Conservation (phyloP, 2,113 vertebrate genomes). For the Mystacornis crossleyi region DNA sequence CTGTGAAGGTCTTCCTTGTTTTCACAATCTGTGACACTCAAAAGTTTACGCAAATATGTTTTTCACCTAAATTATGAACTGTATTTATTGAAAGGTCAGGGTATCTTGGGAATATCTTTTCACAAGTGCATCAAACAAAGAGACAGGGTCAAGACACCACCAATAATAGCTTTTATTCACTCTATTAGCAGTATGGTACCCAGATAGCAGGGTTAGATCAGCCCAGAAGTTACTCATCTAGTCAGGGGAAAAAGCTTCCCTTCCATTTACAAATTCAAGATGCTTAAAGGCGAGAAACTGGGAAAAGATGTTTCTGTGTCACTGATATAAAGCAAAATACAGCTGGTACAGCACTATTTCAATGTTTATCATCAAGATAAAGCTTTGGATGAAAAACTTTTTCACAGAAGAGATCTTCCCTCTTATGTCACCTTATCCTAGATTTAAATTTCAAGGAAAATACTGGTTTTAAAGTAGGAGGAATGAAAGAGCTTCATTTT, state of each 20-base stretch:
- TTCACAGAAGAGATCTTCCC: neutral
- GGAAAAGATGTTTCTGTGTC: neutral
- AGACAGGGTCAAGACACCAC: neutral
- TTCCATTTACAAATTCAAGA: slow-evolving; percentile 6
- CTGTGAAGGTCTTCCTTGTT: neutral
- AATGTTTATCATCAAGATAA: neutral
- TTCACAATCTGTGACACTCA: neutral
- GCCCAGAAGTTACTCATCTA: neutral
- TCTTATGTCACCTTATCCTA: neutral
- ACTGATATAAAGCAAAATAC: neutral
- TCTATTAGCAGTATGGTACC: neutral
- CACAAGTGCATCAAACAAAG: neutral
- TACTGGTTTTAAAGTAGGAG: neutral
- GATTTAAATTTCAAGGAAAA: slow-evolving; percentile 27
- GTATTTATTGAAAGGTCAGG: neutral
- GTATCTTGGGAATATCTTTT: neutral
- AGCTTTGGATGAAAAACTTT: neutral
- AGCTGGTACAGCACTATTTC: neutral
- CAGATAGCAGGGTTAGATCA: neutral
- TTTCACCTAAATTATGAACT: neutral
- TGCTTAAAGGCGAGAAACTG: neutral
- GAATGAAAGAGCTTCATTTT: neutral
- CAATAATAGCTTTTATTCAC: neutral
- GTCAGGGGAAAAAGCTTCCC: neutral
- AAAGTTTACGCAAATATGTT: neutral